A percentile compares a stretch with the other conserved stretches of the same genome.
phyloP scores from a whole-genome alignment of 2,797 vertebrate genomes.

The Carapus acus region DNA sequence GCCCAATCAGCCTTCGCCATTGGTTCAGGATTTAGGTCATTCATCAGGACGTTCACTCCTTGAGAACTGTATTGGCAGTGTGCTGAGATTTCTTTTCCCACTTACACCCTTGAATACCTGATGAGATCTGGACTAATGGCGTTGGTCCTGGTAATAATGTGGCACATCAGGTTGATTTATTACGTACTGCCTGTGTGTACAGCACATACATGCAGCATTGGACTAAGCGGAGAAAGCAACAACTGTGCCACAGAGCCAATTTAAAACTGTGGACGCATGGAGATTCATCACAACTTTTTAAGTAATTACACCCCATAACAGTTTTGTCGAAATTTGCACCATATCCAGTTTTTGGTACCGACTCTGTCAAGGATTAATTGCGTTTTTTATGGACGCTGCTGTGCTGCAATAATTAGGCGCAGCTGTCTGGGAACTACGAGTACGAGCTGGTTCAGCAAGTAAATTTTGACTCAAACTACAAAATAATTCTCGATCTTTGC shows the following conservation, averaged over 20 bases:
- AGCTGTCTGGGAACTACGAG: background rate
- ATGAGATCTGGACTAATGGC: background rate
- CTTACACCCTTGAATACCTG: background rate
- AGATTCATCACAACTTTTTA: too few relatives aligned
- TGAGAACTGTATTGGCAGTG: constrained; percentile 1
- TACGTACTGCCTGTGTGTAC: too few relatives aligned
- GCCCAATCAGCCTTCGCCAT: constrained; percentile 31
- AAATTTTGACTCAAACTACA: constrained; percentile 1
- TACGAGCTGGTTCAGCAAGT: constrained; percentile 1
- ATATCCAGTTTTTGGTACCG: background rate
- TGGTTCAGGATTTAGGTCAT: constrained; percentile 26
- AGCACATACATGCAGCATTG: too few relatives aligned
- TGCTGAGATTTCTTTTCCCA: background rate
- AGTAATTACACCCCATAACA: constrained; percentile 2
- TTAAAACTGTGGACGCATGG: too few relatives aligned
- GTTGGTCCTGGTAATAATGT: constrained; percentile 4
- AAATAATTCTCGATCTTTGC: constrained; percentile 9
- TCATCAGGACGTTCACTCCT: constrained; percentile 11
- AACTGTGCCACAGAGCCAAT: too few relatives aligned
- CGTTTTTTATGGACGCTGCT: background rate
- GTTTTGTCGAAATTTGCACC: constrained; percentile 1
- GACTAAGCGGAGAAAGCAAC: too few relatives aligned
- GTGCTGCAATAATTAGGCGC: background rate
- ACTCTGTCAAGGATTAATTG: background rate
- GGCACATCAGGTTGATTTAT: constrained; percentile 1